Conservation (phyloP, 2,797 vertebrate species). For the Schizopygopsis pylzovi region DNA sequence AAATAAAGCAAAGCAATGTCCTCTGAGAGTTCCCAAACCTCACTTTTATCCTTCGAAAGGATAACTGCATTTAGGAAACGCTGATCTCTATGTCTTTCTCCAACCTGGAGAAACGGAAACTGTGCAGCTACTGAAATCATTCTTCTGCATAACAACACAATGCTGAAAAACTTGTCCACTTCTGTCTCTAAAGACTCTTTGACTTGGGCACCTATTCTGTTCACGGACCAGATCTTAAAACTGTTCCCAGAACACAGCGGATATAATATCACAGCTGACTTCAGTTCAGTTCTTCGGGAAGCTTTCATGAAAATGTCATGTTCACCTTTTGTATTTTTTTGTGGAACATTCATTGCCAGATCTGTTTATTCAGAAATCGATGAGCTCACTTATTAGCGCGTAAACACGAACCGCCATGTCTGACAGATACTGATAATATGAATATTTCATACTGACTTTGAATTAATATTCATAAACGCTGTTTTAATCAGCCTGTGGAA, state of each 20-base stretch:
- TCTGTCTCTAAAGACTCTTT: slow-evolving; percentile 1
- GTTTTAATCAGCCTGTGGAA: slow-evolving; percentile 34
- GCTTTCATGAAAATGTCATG: not conserved
- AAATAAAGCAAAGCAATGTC: slow-evolving; percentile 16
- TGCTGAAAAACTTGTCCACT: not conserved
- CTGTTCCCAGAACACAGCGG: not conserved
- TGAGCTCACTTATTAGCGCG: slow-evolving; percentile 6
- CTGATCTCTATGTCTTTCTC: not conserved
- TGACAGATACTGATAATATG: slow-evolving; percentile 13
- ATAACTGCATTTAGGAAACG: slow-evolving; percentile 5
- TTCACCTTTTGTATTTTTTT: not conserved
- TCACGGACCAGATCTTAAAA: slow-evolving; percentile 11
- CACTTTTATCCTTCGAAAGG: slow-evolving; percentile 19
- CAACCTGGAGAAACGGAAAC: not conserved
- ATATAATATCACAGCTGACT: slow-evolving; percentile 7
- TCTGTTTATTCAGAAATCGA: slow-evolving; percentile 28
- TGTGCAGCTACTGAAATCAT: not conserved
- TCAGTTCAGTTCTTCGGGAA: not conserved
- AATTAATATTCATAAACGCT: slow-evolving; percentile 29
- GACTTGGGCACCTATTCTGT: not conserved
- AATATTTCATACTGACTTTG: slow-evolving; percentile 24
- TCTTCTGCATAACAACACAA: slow-evolving; percentile 9
- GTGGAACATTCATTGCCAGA: not conserved
- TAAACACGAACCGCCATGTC: slow-evolving; percentile 20
- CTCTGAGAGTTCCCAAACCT: slow-evolving; percentile 16